phyloP scores from a whole-genome alignment of 2,797 vertebrate genomes.

The Diplodus sargus region DNA sequence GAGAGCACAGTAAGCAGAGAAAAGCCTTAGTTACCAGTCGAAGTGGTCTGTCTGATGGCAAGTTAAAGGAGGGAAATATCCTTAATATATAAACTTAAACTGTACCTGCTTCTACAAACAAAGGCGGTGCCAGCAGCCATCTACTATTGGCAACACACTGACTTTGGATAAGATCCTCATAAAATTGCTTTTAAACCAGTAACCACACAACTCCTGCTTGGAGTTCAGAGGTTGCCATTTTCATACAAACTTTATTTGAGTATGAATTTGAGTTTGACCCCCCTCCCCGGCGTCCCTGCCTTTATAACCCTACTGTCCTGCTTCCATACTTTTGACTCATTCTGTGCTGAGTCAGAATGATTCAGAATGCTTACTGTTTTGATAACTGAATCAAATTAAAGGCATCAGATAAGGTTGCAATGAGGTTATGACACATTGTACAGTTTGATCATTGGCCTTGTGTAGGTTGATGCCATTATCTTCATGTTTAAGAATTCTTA shows the following conservation, averaged over 20 bases:
- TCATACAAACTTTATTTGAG: conserved; percentile 3
- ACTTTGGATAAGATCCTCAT: too few relatives aligned
- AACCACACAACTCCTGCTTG: background rate
- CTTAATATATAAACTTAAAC: too few relatives aligned
- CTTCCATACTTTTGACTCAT: conserved; percentile 41
- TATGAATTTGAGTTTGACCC: background rate
- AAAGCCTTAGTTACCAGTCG: too few relatives aligned
- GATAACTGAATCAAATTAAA: conserved; percentile 26
- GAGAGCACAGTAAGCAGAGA: too few relatives aligned
- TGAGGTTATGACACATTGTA: background rate
- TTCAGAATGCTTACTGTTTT: conserved; percentile 12
- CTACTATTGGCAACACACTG: too few relatives aligned
- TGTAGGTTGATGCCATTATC: background rate
- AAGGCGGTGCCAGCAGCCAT: too few relatives aligned
- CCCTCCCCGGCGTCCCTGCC: background rate
- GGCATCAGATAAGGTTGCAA: conserved; percentile 1
- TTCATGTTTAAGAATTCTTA: background rate
- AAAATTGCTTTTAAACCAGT: background rate
- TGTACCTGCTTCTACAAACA: too few relatives aligned
- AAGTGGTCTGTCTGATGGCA: too few relatives aligned
- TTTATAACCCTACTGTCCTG: conserved; percentile 4
- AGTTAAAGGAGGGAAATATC: too few relatives aligned
- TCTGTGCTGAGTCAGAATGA: conserved; percentile 44
- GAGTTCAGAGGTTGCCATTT: conserved; percentile 7
- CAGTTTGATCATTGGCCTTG: background rate